A percentile compares a stretch with the other conserved stretches of the same genome.
Evolutionary conservation across 1,140 invertebrate genomes (phyloP).

Genomic region (Drosophila guanche): DNA sequence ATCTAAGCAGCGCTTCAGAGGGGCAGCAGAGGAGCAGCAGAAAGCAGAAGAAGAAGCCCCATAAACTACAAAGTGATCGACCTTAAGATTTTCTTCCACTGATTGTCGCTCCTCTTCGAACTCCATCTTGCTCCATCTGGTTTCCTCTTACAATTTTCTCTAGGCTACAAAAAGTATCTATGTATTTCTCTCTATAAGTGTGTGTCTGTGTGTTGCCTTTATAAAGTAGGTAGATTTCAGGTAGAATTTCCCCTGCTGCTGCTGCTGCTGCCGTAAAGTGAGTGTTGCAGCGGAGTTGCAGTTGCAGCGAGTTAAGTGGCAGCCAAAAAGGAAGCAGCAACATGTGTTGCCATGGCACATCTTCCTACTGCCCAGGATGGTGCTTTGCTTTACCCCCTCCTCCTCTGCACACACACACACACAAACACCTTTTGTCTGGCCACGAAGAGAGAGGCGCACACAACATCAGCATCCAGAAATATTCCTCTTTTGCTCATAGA

Average conservation of each 20-base stretch:
- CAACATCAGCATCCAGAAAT: conserved; percentile 31
- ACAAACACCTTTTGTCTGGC: conserved; percentile 65
- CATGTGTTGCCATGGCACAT: conserved; percentile 49
- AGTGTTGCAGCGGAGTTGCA: conserved; percentile 27
- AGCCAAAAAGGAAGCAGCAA: conserved; percentile 79
- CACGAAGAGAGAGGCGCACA: background rate
- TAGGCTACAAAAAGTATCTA: conserved; percentile 18
- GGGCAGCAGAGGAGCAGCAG: background rate
- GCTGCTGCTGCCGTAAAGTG: background rate
- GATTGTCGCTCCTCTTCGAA: conserved; percentile 46
- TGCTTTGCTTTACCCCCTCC: background rate
- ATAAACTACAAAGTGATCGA: conserved; percentile 80
- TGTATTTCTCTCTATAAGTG: conserved; percentile 14
- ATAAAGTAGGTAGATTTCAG: conserved; percentile 65
- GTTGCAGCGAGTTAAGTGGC: conserved; percentile 75
- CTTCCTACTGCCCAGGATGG: conserved; percentile 14
- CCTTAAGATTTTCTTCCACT: conserved; percentile 74
- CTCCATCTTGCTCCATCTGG: conserved; percentile 3
- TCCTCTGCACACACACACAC: conserved; percentile 3
- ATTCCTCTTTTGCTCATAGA: too few species aligned
- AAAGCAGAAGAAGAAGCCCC: conserved; percentile 56
- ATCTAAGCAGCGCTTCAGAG: too few species aligned
- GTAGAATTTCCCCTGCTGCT: conserved; percentile 47
- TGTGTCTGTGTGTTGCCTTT: conserved; percentile 20
- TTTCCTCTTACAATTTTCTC: conserved; percentile 45